Base-by-base conservation (phyloP, 35 echinoderm and acorn worm genomes). In the Ophioderma brevispina region DNA sequence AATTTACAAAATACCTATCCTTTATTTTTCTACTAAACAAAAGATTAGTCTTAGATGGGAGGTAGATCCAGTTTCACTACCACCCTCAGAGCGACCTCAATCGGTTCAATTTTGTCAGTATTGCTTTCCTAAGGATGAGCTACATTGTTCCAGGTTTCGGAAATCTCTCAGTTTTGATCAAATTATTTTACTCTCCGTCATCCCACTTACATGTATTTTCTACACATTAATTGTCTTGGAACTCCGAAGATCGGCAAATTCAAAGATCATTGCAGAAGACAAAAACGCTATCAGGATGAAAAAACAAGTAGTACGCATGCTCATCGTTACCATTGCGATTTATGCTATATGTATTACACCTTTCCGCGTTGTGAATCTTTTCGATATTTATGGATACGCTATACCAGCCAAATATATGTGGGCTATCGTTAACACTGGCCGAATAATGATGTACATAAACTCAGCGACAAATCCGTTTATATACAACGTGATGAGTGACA, bases 271-370 rank as follows among this genome's bases (percentile, higher is more conserved):
- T 38, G 46, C 78, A 18, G 91, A 82, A 5, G 90, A 90, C 32
- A 76, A 82, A 36, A 84, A 93, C 0, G 94, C 96, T 36, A 89
- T 84, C 76, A 39, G 90, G 56, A 89, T 90, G 81, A 98, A 98
- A 90, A 94, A 94, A 77, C 96, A 98, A 81, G 92, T 98, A 37
- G 96, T 98, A 32, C 90, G 96, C 55, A 94, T 98, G 92, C 93
- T 98, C 63, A 98, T 98, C 78, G 96, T 94, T 6, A 98, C 96
- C 32, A 98, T 94, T 25, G 89, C 90, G 3, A 85, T 95, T 30
- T 98, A 95, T 64, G 80, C 94, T 23, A 94, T 98, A 37, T 98
- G 96, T 59, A 94, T 98, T 15, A 95, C 96, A 32, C 96, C 96
- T 21, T 98, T 98, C 87, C 89, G 96, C 32, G 84, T 98, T 79